Evolutionary conservation across 1,140 invertebrate species (phyloP), one percentile per base, ranked within the genome.

Genomic region (Drosophila trapezifrons): DNA sequence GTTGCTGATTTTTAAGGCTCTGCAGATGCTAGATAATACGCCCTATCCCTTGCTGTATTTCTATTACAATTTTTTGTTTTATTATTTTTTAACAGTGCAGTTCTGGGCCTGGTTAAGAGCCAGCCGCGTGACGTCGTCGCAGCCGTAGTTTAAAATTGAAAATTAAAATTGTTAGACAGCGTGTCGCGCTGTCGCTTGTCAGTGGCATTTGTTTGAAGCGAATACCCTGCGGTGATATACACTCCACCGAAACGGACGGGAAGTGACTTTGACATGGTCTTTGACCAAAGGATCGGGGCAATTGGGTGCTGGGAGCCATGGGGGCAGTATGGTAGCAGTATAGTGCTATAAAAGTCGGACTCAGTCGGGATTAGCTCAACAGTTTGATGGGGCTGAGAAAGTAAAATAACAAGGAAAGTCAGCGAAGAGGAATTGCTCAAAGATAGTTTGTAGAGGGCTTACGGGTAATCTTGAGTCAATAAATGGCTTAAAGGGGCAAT

Each of bases 121-220:
- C 62, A 78, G 78, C 72, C 52, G 59, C 59, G 64, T 83, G 67
- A 79, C 60, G 71, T 75, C 70, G 80, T 51, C 62, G 65, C 49
- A 55, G 71, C 64, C 60, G 75, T 79, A 22, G 77, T 43, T 69
- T 86, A 69, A 86, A 86, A 86, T 86, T 81, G 82, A 86, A 86
- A 86, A 86, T 86, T 86, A 86, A 86, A 86, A 86, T 86, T 86
- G 82, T 86, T 86, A 86, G 82, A 86, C 82, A 86, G 82, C 82
- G 82, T 86, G 82, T 86, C 82, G 82, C 82, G 82, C 75, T 86
- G 82, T 86, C 78, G 82, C 82, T 78, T 86, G 82, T 86, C 82
- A 75, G 57, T 66, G 66, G 70, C 82, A 76, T 72, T 85, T 71
- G 70, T 63, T 84, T 86, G 72, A 66, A 66, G 71, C 78, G 69